Evolutionary conservation across 2,888 invertebrate species (phyloP).

Genomic region (Brachyptera risi): DNA sequence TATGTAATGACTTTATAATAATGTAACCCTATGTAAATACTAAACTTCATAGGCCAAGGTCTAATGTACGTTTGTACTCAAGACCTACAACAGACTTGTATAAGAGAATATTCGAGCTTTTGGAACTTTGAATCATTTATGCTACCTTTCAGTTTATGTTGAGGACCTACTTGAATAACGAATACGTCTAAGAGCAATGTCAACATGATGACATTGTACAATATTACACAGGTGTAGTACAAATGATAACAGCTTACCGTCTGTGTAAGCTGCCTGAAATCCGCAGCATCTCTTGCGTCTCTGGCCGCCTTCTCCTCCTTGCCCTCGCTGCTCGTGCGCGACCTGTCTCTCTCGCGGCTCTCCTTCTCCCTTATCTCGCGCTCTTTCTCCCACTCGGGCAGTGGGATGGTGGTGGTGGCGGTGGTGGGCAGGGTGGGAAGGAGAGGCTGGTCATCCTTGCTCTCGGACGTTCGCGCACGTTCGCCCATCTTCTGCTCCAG

Average conservation of each 20-base stretch:
- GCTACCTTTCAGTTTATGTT: too few species aligned
- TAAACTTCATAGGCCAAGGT: too few species aligned
- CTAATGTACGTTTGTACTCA: too few species aligned
- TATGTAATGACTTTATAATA: too few species aligned
- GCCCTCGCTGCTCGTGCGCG: constrained; percentile 43
- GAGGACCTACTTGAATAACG: too few species aligned
- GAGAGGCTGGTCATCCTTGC: constrained; percentile 41
- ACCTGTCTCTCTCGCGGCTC: constrained; percentile 45
- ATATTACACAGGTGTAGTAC: too few species aligned
- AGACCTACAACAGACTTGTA: too few species aligned
- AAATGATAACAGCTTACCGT: not conserved
- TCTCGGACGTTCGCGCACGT: constrained; percentile 45
- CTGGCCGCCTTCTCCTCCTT: constrained; percentile 37
- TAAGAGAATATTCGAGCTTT: too few species aligned
- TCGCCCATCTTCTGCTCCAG: constrained; percentile 63
- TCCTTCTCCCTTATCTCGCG: constrained; percentile 40
- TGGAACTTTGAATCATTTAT: too few species aligned
- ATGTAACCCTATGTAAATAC: too few species aligned
- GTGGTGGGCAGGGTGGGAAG: constrained; percentile 21
- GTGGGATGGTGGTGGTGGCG: constrained; percentile 41
- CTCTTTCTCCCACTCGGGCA: constrained; percentile 51
- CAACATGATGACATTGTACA: too few species aligned
- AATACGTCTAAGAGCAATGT: too few species aligned
- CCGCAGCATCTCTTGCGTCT: constrained; percentile 27
- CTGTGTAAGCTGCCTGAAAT: constrained; percentile 36